Base-by-base conservation (phyloP, 1,140 invertebrate species). In the Pseudomyrmex pallidus region DNA sequence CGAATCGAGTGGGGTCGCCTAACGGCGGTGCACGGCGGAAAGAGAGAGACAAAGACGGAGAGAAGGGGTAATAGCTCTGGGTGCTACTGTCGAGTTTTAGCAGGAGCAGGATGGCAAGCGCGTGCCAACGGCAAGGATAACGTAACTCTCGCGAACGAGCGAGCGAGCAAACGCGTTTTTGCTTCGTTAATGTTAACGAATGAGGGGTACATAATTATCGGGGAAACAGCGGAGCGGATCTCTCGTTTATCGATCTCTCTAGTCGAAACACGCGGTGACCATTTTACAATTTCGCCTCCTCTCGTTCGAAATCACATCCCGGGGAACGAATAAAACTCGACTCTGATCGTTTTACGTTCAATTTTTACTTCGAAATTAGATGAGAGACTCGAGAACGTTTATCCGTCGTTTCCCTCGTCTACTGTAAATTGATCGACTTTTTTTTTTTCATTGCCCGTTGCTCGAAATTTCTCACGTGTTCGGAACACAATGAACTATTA, bases 1-100 rank as follows among this genome's bases (percentile, higher is more conserved):
- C 92, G 93, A 93, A 93, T 94, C 92, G 93, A 94, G 94, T 94
- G 93, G 94, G 93, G 93, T 94, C 90, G 92, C 87, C 87, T 80
- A 35, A 87, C 90, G 88, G 76, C 59, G 76, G 76, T 80, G 86
- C 64, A 76, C 67, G 44, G 66, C 56, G 59, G 62, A 52, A 44
- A 46, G 70, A 83, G 48, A 17, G 57, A 72, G 74, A 77, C 84
- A 87, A 85, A 88, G 85, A 89, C 64, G 82, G 85, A 74, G 83
- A 78, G 85, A 83, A 83, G 74, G 85, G 80, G 63, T 88, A 84
- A 82, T 78, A 89, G 88, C 87, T 84, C 80, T 90, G 90, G 82
- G 90, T 88, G 89, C 88, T 80, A 80, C 76, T 59, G 54, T 87
- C 85, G 90, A 90, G 91, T 89, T 89, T 35, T 90, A 88, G 86